These are phyloP conservation scores for Drosophila trichaetosa DNA, from an alignment of 2,888 invertebrate species.

Conservation along the genomic window DNA sequence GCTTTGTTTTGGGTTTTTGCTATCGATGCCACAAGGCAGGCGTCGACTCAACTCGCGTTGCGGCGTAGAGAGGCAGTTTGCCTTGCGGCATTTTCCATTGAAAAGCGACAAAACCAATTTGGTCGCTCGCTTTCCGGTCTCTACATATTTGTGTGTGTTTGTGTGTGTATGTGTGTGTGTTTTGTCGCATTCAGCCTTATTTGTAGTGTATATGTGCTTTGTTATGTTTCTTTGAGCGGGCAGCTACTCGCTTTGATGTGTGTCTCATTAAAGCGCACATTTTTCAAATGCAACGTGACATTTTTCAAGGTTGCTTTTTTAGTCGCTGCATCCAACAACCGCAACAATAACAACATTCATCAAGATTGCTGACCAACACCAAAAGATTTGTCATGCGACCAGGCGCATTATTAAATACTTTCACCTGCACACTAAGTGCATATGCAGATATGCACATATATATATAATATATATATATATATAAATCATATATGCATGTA, in stretches of 20 bases:
- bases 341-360: constrained; percentile 49
- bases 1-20: constrained; percentile 24
- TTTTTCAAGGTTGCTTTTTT: constrained; percentile 56
- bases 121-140: constrained; percentile 70
- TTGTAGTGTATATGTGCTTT: constrained; percentile 20
- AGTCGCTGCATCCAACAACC: constrained; percentile 30
- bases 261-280: constrained; percentile 56
- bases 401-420: constrained; percentile 78
- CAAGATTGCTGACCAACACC: constrained; percentile 64
- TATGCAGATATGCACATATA: constrained; percentile 14
- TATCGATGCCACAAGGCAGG: constrained; percentile 48
- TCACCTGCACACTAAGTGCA: constrained; percentile 57
- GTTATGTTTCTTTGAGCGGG: constrained; percentile 13
- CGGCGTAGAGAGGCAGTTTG: constrained; percentile 14
- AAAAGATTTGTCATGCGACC: constrained; percentile 71
- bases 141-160: constrained; percentile 28
- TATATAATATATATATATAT: background rate
- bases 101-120: constrained; percentile 65
- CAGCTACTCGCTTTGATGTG: constrained; percentile 43
- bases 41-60: constrained; percentile 2
- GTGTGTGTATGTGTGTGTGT: background rate
- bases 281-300: constrained; percentile 64
- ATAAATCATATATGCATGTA: background rate
- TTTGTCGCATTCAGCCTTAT: constrained; percentile 45
- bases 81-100: constrained; percentile 63